Evolutionary conservation across 30 jellyfish, hydroid and myxozoan genomes (phyloP), one percentile per base, ranked within the genome.

Genomic region (Pelagia noctiluca): DNA sequence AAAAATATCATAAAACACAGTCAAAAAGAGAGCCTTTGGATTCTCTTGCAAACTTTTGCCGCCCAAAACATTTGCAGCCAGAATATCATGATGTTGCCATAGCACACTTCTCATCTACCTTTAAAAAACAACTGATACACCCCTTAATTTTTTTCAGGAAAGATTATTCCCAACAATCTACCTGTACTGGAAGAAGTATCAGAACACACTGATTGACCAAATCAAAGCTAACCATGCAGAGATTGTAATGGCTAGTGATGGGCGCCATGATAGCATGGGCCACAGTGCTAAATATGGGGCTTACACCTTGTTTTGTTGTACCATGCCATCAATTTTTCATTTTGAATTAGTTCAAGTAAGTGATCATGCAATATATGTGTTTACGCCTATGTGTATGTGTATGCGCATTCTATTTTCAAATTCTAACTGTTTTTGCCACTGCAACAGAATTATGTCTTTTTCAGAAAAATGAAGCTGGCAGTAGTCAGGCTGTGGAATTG

Each of bases 391-490:
- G n/a, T n/a, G n/a, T n/a, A n/a, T n/a, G n/a, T n/a, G n/a, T n/a
- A n/a, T n/a, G n/a, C n/a, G n/a, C n/a, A n/a, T n/a, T n/a, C n/a
- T n/a, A n/a, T n/a, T n/a, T n/a, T n/a, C n/a, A n/a, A n/a, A n/a
- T n/a, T n/a, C n/a, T n/a, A n/a, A n/a, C n/a, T n/a, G n/a, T n/a
- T n/a, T n/a, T n/a, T n/a, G n/a, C n/a, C n/a, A n/a, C n/a, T n/a
- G n/a, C n/a, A n/a, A n/a, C n/a, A n/a, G n/a, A n/a, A n/a, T n/a
- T n/a, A 22, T 50, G 2, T 29, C 28, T 4, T n/a, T 61, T 13
- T 11, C 24, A 67, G 80, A 67, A 24, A 67, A 67, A 67, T 30
- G 80, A 67, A 30, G 80, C 16, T 22, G 80, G 80, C 70, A 13
- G 72, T 10, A 67, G 80, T 33, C 24, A 70, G 11, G 80, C 80